These are phyloP conservation scores for Otis tarda DNA, from an alignment of 2,113 vertebrate genomes.

Conservation along the genomic window DNA sequence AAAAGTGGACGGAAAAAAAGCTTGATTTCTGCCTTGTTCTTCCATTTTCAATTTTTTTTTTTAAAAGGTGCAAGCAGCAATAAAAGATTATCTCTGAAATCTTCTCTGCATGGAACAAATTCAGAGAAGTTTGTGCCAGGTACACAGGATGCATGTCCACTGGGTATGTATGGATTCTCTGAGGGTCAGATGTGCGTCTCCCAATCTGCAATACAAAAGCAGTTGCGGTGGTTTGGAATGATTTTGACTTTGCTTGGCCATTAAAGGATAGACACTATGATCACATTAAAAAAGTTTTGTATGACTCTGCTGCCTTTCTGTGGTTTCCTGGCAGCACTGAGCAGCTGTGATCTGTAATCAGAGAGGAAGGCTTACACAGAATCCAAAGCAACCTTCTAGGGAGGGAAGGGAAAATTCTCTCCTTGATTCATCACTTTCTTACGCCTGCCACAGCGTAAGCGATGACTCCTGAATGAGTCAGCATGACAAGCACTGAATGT, in stretches of 20 bases:
- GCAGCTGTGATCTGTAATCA: neutral
- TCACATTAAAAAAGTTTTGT: neutral
- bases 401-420: neutral
- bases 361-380: neutral
- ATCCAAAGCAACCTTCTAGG: neutral
- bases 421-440: conserved; percentile 16
- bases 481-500: neutral
- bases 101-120: neutral
- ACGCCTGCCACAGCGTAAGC: neutral
- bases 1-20: neutral
- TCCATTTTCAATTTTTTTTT: neutral
- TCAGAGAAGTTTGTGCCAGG: neutral
- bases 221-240: neutral
- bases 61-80: neutral
- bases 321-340: conserved; percentile 46
- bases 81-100: neutral
- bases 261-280: neutral
- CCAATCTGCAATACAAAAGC: neutral
- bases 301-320: conserved; percentile 58
- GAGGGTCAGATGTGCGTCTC: neutral
- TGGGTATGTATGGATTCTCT: neutral
- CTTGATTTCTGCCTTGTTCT: neutral
- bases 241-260: neutral
- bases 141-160: rapidly evolving
- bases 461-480: neutral